Percentiles rank a stretch among this genome's conserved stretches.
Conservation (phyloP, 2,888 invertebrate genomes). For the Drosophila algonquin region DNA sequence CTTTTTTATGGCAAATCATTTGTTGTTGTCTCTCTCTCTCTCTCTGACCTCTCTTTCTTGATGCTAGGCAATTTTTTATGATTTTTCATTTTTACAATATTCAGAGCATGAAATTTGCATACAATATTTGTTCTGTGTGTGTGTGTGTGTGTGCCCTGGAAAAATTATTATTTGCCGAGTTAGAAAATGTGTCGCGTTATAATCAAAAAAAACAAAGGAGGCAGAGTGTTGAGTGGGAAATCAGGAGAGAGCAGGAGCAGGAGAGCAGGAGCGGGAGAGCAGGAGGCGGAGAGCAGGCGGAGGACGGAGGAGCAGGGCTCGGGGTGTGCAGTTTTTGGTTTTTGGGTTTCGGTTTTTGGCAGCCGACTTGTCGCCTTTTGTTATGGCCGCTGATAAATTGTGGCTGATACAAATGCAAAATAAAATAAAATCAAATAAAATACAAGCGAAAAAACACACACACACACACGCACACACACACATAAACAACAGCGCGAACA, state of each 20-base stretch:
- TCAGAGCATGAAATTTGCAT: conserved; percentile 73
- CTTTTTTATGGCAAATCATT: conserved; percentile 65
- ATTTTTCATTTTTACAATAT: conserved; percentile 61
- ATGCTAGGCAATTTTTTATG: conserved; percentile 22
- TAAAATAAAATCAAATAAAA: conserved; percentile 29
- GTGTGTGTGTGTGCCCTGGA: conserved; percentile 37
- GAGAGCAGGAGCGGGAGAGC: neutral
- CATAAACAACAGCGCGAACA: conserved; percentile 41
- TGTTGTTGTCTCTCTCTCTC: conserved; percentile 19
- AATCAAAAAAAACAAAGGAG: conserved; percentile 36
- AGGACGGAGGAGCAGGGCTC: neutral
- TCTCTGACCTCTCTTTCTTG: neutral
- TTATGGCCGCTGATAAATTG: conserved; percentile 79
- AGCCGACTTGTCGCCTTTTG: conserved; percentile 80
- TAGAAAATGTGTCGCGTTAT: conserved; percentile 66
- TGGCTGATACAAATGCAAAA: conserved; percentile 76
- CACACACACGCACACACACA: conserved; percentile 5
- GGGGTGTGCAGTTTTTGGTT: conserved; percentile 60
- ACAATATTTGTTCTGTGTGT: conserved; percentile 52
- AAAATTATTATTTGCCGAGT: conserved; percentile 72
- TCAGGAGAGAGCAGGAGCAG: too few species aligned
- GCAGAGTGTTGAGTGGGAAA: neutral
- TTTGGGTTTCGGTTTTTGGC: conserved; percentile 72
- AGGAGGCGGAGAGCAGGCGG: conserved; percentile 9
- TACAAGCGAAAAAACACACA: conserved; percentile 42